Conservation (phyloP, 2,888 invertebrate genomes). For the Drosophila paramelanica region DNA sequence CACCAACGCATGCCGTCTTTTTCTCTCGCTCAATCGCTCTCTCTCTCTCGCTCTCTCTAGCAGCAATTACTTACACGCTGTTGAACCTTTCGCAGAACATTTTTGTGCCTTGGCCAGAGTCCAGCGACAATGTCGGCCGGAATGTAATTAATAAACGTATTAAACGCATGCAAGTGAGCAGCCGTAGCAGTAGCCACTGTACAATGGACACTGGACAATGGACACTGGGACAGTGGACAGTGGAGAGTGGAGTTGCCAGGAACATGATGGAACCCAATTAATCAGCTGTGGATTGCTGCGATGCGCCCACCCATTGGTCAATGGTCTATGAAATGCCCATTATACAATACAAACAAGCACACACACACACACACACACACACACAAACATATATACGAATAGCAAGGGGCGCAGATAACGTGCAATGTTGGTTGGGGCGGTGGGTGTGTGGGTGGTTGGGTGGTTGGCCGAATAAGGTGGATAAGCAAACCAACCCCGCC, state of each 20-base stretch:
- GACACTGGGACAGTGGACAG: conserved; percentile 3
- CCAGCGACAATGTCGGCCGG: conserved; percentile 57
- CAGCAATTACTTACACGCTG: conserved; percentile 76
- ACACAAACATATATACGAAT: not conserved
- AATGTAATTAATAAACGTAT: conserved; percentile 81
- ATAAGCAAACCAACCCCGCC: conserved; percentile 11
- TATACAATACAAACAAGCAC: conserved; percentile 50
- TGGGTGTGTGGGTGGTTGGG: not conserved
- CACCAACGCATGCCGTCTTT: conserved; percentile 37
- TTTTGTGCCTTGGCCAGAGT: conserved; percentile 54
- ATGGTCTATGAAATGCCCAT: conserved; percentile 80
- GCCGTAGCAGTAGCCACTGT: conserved; percentile 13
- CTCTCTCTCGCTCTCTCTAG: conserved; percentile 3
- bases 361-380: conserved; percentile 17
- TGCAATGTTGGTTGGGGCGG: not conserved
- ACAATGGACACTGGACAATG: conserved; percentile 12
- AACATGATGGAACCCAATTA: conserved; percentile 66
- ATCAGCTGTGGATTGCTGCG: conserved; percentile 63
- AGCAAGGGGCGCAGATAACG: not conserved
- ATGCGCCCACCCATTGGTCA: conserved; percentile 60
- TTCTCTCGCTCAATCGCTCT: not conserved
- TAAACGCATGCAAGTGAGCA: conserved; percentile 77
- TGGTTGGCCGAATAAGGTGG: not conserved
- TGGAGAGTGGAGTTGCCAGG: conserved; percentile 26
- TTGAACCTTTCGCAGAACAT: conserved; percentile 67